These are phyloP conservation scores for Drosophila nebulosa DNA, from an alignment of 1,140 invertebrate genomes.

Conservation along the genomic window DNA sequence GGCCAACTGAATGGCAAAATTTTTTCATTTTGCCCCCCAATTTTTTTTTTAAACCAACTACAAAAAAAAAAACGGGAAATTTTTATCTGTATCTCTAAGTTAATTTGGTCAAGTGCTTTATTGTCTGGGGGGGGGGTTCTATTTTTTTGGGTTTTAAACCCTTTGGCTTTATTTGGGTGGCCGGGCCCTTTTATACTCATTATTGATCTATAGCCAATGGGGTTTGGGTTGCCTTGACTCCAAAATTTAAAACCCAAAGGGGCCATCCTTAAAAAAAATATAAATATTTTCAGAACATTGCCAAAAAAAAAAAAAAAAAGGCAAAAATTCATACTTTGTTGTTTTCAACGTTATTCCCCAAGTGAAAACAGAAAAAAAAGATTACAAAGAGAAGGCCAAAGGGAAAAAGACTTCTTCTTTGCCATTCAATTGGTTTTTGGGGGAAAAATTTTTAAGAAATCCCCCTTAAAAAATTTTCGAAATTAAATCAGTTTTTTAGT, in stretches of 20 bases:
- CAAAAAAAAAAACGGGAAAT: conserved; percentile 21
- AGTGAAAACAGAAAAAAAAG: no score
- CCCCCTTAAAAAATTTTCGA: no score
- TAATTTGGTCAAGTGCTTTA: conserved; percentile 17
- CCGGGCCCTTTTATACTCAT: background rate
- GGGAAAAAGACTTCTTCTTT: no score
- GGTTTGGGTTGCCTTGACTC: background rate
- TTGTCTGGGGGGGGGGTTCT: background rate
- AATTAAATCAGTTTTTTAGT: no score
- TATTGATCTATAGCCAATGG: background rate
- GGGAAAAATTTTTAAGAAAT: no score
- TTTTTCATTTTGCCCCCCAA: conserved; percentile 65
- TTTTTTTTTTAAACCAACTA: conserved; percentile 35
- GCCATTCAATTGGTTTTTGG: no score
- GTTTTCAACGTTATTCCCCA: no score
- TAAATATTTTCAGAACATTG: no score
- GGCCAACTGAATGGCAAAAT: conserved; percentile 26
- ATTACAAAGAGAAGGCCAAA: no score
- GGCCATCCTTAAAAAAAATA: no score
- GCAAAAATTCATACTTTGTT: no score
- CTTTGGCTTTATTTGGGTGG: background rate
- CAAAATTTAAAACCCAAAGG: background rate
- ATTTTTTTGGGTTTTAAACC: background rate
- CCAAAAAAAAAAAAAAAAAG: no score
- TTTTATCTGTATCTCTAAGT: conserved; percentile 51